A percentile compares a stretch with the other conserved stretches of the same genome.
Evolutionary conservation across 2,797 vertebrate species (phyloP).

Genomic region (Gephyroberyx darwinii): DNA sequence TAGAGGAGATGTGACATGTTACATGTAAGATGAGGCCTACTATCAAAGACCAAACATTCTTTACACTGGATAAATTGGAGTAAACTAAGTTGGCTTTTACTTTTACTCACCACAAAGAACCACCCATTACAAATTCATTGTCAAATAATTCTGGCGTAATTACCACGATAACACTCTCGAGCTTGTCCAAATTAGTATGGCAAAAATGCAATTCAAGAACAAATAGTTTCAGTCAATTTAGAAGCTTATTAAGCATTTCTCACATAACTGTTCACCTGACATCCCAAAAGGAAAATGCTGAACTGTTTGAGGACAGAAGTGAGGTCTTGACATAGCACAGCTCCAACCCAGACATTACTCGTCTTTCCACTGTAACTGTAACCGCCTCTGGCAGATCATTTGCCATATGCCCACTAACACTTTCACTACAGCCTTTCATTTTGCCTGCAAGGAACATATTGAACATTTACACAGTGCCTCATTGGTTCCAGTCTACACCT

Average conservation of each 20-base stretch:
- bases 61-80: not conserved
- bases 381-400: not conserved
- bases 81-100: slow-evolving; percentile 6
- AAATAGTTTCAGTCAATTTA: not conserved
- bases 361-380: slow-evolving; percentile 12
- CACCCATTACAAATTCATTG: not conserved
- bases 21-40: not conserved
- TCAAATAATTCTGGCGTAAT: slow-evolving; percentile 6
- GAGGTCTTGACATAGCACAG: slow-evolving; percentile 8
- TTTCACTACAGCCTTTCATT: slow-evolving; percentile 8
- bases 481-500: not conserved
- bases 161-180: not conserved
- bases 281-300: not conserved
- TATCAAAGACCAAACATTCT: not conserved
- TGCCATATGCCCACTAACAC: not conserved
- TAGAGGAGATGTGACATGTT: slow-evolving; percentile 4
- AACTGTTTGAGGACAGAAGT: slow-evolving; percentile 6
- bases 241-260: slow-evolving; percentile 5
- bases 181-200: not conserved
- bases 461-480: not conserved
- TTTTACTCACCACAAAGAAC: not conserved
- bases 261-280: not conserved
- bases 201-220: slow-evolving; percentile 1
- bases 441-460: slow-evolving; percentile 22
- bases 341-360: slow-evolving; percentile 8